Evolutionary conservation across 2,888 invertebrate genomes (phyloP), one percentile per base, ranked within the genome.

Genomic region (Liposcelis brunnea): DNA sequence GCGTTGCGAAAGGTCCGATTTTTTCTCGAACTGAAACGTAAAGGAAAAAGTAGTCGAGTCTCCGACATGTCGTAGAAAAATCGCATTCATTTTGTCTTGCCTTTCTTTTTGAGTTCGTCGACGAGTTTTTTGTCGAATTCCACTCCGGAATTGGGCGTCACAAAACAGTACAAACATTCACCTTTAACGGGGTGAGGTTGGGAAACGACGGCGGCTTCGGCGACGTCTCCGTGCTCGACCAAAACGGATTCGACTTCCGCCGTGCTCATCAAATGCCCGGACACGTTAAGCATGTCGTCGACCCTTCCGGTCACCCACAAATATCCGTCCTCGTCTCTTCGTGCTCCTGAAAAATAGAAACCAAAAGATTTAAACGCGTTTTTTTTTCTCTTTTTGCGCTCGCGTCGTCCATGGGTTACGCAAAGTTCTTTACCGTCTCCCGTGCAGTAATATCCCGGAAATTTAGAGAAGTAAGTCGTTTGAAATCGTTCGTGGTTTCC

Each of bases 251-350:
- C 86, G 1, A 86, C 83, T 68, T 98, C 94, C 0, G 97, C 86
- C 0, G 97, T 98, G 49, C 93, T 93, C 77, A 98, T 83, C 45
- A 98, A 70, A 65, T 98, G 97, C 0, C 97, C 98, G 2, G 93
- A 94, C 7, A 98, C 95, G 64, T 98, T 98, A 53, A 98, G 69
- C 90, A 98, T 94, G 62, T 98, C 98, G 61, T 98, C 97, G 33
- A 95, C 86, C 48, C 95, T 78, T 0, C 95, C 95, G 0, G 94
- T 95, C 48, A 97, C 82, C 93, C 93, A 94, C 47, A 91, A 67
- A 62, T 91, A 93, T 1, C 95, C 95, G 61, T 98, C 95, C 16
- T 80, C 74, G 62, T 98, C 97, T 48, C 91, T 71, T 53, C 75
- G 73, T 0, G 90, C 93, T 47, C 93, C 93, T 93, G 59, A 16